phyloP scores from a whole-genome alignment of 2,797 vertebrate genomes.

The Myotis planiceps region DNA sequence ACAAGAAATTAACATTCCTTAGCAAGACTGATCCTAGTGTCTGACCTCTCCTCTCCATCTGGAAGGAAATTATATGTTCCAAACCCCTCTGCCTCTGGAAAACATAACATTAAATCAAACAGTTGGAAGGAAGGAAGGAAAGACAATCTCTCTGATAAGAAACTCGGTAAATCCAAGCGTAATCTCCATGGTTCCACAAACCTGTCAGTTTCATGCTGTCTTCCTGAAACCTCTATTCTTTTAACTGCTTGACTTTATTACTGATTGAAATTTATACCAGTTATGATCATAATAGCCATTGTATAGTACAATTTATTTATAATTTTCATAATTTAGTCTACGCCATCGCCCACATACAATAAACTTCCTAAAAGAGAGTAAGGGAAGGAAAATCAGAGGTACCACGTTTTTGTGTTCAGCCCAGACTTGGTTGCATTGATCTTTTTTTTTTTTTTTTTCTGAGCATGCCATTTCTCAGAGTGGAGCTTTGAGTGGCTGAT shows the following conservation, averaged over 20 bases:
- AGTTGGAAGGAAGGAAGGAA: background rate
- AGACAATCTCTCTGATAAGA: background rate
- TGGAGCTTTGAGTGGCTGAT: background rate
- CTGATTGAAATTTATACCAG: background rate
- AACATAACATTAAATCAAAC: background rate
- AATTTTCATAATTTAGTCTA: conserved; percentile 17
- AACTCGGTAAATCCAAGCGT: background rate
- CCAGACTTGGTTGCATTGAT: background rate
- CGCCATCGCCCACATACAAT: background rate
- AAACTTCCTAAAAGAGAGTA: conserved; percentile 1
- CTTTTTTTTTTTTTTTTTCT: background rate
- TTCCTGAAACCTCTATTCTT: conserved; percentile 31
- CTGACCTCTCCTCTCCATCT: background rate
- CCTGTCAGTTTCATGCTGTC: background rate
- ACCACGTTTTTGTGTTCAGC: background rate
- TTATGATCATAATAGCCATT: background rate
- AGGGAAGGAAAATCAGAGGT: background rate
- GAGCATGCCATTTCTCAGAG: background rate
- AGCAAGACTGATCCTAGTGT: background rate
- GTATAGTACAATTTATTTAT: background rate
- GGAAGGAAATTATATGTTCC: conserved; percentile 41
- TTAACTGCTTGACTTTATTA: conserved; percentile 8
- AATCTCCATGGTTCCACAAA: background rate
- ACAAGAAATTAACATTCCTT: conserved; percentile 32
- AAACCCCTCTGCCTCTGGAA: background rate